Percentiles rank a stretch among this genome's conserved stretches.
Evolutionary conservation across 2,797 vertebrate genomes (phyloP).

Genomic region (Trachurus trachurus): DNA sequence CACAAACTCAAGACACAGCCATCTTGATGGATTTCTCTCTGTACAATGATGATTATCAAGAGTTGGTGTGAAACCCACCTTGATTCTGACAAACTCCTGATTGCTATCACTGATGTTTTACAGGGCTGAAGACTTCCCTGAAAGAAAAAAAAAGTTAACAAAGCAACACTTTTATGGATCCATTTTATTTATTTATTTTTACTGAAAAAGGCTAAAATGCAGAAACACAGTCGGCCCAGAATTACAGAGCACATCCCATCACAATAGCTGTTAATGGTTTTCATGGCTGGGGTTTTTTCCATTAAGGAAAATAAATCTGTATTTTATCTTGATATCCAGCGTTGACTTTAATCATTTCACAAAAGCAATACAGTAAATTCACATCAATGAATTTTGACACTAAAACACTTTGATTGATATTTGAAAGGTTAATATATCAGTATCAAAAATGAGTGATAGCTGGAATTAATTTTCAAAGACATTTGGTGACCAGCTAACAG

Average conservation of each 20-base stretch:
- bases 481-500: neutral
- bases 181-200: too few species aligned
- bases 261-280: neutral
- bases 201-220: neutral
- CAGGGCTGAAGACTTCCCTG: neutral
- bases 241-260: neutral
- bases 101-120: neutral
- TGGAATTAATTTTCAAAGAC: neutral
- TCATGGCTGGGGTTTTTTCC: neutral
- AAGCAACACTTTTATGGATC: too few species aligned
- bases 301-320: neutral
- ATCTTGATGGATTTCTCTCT: neutral
- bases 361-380: neutral
- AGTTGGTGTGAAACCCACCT: neutral
- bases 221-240: neutral
- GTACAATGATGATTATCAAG: neutral
- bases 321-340: constrained; percentile 1
- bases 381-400: neutral
- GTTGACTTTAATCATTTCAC: neutral
- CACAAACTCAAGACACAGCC: neutral
- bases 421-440: neutral
- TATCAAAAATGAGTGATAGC: neutral
- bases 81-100: neutral
- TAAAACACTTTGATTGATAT: neutral
- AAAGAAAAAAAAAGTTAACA: too few species aligned